Base-by-base conservation (phyloP, 2,888 invertebrate genomes). In the Ischnura elegans region DNA sequence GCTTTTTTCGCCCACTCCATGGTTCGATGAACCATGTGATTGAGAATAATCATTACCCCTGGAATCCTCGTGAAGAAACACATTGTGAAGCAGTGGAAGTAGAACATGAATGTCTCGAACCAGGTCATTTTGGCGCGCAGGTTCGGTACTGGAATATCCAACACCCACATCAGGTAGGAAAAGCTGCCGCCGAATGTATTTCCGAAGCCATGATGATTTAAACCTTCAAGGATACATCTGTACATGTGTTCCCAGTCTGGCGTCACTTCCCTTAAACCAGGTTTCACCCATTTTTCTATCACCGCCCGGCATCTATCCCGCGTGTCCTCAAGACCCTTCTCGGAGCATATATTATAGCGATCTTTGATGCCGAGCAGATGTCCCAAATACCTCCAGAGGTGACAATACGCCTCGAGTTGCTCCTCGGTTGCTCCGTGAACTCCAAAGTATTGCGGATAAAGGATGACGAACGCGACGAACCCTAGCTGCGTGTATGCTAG, bases 401-500 rank as follows among this genome's bases (percentile, higher is more conserved):
- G 96, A 46, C 96, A 95, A 94, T 96, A 96, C 47, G 96, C 96
- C 4, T 97, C 96, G 13, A 97, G 94, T 93, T 97, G 96, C 21
- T 96, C 95, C 0, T 96, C 95, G 29, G 95, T 95, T 0, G 95
- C 95, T 21, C 95, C 94, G 55, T 95, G 95, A 5, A 95, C 95
- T 0, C 96, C 96, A 94, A 96, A 96, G 45, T 95, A 94, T n/a
- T 95, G 94, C 0, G 97, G 96, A 93, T 96, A 96, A 93, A 96
- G 95, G 8, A 97, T 94, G 0, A 96, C 94, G 13, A 96, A 94
- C 0, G 96, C 96, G 36, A 97, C 95, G 94, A 97, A 97, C 0
- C 96, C 96, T 94, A 96, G 96, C 94, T 97, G 97, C 0, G 97
- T 97, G 2, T 96, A 87, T 0, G 96, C 95, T 97, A 97, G 97